Evolutionary conservation across 2,888 invertebrate species (phyloP).

Genomic region (Fragum sueziense): DNA sequence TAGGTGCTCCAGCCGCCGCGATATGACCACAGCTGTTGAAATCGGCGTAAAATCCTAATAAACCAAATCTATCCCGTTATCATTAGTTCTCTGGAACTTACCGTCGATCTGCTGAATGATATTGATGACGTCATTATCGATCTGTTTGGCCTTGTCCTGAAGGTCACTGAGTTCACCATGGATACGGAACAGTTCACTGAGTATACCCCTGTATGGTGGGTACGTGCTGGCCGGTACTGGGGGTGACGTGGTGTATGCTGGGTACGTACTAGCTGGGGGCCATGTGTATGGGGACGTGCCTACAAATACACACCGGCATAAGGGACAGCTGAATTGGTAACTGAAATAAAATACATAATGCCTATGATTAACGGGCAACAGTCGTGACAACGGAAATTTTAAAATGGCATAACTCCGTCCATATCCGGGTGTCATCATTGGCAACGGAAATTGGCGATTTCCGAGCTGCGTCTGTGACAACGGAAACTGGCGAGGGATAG

Average conservation of each 20-base stretch:
- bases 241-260: neutral
- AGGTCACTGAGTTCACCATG: constrained; percentile 14
- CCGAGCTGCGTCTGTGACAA: too few species aligned
- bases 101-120: constrained; percentile 12
- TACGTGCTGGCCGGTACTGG: neutral
- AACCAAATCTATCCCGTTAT: too few species aligned
- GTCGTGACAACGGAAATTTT: too few species aligned
- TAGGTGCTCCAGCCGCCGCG: too few species aligned
- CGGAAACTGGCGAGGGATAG: too few species aligned
- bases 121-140: constrained; percentile 10
- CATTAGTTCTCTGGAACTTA: too few species aligned
- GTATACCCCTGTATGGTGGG: neutral
- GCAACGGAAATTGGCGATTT: too few species aligned
- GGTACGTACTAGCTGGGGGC: neutral
- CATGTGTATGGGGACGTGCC: neutral
- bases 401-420: too few species aligned
- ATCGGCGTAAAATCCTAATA: too few species aligned
- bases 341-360: neutral
- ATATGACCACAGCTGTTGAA: too few species aligned
- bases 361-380: too few species aligned
- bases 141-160: constrained; percentile 6
- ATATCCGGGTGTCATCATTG: too few species aligned
- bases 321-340: neutral
- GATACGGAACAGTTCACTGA: neutral
- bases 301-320: neutral